Evolutionary conservation across 2,888 invertebrate genomes (phyloP), one percentile per base, ranked within the genome.

Genomic region (Lathronympha strigana): DNA sequence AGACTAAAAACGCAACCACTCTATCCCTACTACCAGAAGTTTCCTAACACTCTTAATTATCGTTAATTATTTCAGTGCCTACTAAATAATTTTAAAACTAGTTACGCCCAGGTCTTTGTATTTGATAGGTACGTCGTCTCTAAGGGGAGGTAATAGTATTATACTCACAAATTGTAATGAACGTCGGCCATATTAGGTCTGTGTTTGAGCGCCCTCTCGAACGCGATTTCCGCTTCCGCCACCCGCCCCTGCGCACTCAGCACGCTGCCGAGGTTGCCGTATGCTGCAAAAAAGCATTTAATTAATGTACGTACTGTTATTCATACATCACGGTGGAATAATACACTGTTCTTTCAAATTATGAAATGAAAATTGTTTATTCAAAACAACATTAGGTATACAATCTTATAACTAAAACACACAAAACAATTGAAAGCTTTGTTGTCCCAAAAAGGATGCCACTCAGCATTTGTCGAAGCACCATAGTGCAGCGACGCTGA

Each of bases 141-240:
- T 40, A 31, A 55, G 15, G 33, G 54, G 33, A 40, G 15, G 57
- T 19, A 61, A 64, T 55, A 69, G 61, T 51, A 72, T 67, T 70
- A 70, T 86, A 97, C 98, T 97, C 92, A 98, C 98, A 98, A 93
- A 93, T 99, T 99, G 90, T 99, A 99, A 93, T 99, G 98, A 68
- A 98, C 98, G 90, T 99, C 99, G 67, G 99, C 99, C 98, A 99
- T 99, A 92, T 98, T 99, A 77, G 97, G 96, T 84, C 98, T 94
- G 93, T 96, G 95, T 77, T 95, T 94, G 72, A 99, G 94, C 67
- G 99, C 99, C 89, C 95, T 95, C 82, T 96, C 94, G 90, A 98
- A 98, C 61, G 98, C 98, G 80, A 94, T 94, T 92, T 98, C 98
- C 60, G 99, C 99, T 90, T 98, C 98, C 72, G 94, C 93, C 66